Evolutionary conservation across 2,113 vertebrate genomes (phyloP).

Genomic region (Leucosticte australis): DNA sequence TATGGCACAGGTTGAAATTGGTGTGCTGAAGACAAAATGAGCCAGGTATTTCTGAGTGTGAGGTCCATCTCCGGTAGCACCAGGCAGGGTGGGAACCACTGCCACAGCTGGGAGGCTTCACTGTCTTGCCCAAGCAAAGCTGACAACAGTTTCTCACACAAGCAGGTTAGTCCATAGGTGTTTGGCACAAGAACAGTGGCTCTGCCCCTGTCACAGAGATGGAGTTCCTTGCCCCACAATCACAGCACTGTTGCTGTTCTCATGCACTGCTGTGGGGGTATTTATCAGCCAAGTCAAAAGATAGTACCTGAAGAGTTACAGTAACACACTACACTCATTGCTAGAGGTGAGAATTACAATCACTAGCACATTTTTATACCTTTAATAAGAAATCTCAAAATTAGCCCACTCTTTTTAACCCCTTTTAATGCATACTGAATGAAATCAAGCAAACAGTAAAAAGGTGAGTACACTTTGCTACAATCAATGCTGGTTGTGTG

Average conservation of each 20-base stretch:
- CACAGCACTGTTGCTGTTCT: neutral
- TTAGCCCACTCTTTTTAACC: neutral
- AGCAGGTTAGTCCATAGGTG: neutral
- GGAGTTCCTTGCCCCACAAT: neutral
- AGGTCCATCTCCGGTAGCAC: neutral
- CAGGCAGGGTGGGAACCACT: neutral
- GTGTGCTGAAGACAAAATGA: neutral
- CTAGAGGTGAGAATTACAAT: neutral
- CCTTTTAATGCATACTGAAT: neutral
- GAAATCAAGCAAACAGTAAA: neutral
- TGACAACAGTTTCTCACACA: rapidly evolving
- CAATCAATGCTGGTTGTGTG: neutral
- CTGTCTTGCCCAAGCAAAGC: rapidly evolving
- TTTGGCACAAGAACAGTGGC: neutral
- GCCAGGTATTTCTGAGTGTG: neutral
- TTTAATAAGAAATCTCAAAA: neutral
- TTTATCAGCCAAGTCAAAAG: neutral
- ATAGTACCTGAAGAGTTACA: neutral
- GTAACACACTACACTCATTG: neutral
- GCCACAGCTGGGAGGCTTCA: neutral
- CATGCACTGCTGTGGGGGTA: neutral
- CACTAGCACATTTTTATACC: neutral
- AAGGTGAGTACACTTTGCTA: neutral
- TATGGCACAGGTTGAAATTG: neutral
- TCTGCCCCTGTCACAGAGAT: neutral